Evolutionary conservation across 2,888 invertebrate genomes (phyloP), one percentile per base, ranked within the genome.

Genomic region (Buathra laborator): DNA sequence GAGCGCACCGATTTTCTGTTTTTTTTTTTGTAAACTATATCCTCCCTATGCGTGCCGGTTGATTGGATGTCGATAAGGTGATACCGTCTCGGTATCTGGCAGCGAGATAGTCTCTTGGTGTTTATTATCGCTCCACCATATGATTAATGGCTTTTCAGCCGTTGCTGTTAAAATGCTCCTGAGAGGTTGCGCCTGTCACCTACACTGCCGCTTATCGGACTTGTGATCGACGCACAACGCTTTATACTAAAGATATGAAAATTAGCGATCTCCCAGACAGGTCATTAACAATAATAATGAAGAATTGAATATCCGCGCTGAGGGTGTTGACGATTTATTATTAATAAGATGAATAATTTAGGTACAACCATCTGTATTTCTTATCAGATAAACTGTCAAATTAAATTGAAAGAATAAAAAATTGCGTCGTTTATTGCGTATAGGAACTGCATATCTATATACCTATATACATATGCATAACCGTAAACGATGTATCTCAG

Each of bases 61-160:
- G 70, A 71, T 81, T 64, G 81, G 24, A 76, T 44, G 53, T 59
- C 70, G 76, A 71, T 75, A 68, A 75, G 62, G 16, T 32, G 56
- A 67, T 46, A 43, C 59, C 62, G 68, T 82, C 70, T 71, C 62
- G 70, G 53, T 66, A 64, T 76, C 53, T 76, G 70, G 19, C 14
- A 29, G 64, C 64, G 51, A 71, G 70, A 62, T 76, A 64, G 19
- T 64, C 51, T 43, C 53, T 14, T 44, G 76, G 76, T 53, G 62
- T 76, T 81, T 81, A 76, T 81, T 76, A 81, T 81, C 70, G 70
- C 44, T 43, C 81, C 10, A 53, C 64, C 44, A 12, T 46, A 51
- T 81, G 81, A 81, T 81, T 76, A 76, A 81, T 76, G 64, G 64
- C 3, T 76, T 64, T n/a, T 29, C 29, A 32, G 44, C 59, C 68